phyloP scores from a whole-genome alignment of 2,888 invertebrate genomes.

The Archips xylosteana region DNA sequence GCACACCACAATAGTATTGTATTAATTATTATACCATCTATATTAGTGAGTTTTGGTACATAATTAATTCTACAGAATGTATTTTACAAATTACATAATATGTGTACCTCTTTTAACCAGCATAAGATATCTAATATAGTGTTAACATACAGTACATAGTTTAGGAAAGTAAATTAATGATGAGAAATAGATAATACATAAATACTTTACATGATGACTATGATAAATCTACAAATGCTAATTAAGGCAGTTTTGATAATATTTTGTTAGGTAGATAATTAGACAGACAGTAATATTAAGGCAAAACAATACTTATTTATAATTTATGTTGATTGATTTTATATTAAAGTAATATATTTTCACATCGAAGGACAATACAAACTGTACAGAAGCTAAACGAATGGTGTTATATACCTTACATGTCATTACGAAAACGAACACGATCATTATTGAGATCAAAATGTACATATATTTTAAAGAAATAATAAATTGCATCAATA shows the following conservation, averaged over 20 bases:
- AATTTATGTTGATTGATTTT: conserved; percentile 33
- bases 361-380: conserved; percentile 74
- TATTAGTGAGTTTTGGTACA: conserved; percentile 45
- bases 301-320: conserved; percentile 33
- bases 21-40: conserved; percentile 33
- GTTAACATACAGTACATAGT: conserved; percentile 41
- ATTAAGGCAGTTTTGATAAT: conserved; percentile 68
- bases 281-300: conserved; percentile 31
- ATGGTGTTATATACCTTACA: conserved; percentile 85
- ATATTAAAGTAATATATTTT: conserved; percentile 48
- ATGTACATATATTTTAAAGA: conserved; percentile 77
- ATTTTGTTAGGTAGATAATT: conserved; percentile 42
- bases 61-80: conserved; percentile 46
- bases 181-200: conserved; percentile 30
- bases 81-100: conserved; percentile 77
- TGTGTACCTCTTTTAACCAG: conserved; percentile 84
- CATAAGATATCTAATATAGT: conserved; percentile 65
- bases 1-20: conserved; percentile 49
- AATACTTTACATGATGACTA: conserved; percentile 50
- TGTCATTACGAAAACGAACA: conserved; percentile 74
- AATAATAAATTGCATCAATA: conserved; percentile 57
- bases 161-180: conserved; percentile 22
- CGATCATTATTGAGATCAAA: conserved; percentile 84
- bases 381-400: conserved; percentile 82
- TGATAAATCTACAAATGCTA: conserved; percentile 48